Base-by-base conservation (phyloP, 1,140 invertebrate genomes). In the Batillaria attramentaria region DNA sequence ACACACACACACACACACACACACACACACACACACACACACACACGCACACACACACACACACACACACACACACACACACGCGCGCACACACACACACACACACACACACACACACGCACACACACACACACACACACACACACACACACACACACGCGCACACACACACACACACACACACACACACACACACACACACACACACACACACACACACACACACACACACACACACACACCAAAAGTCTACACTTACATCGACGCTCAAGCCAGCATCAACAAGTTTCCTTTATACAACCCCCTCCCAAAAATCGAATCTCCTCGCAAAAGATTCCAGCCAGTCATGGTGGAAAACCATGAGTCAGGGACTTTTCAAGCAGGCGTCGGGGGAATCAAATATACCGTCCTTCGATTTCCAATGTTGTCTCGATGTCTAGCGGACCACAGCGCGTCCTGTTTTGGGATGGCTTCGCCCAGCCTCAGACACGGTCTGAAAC, bases 41-140 rank as follows among this genome's bases (percentile, higher is more conserved):
- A 66, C 62, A 66, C 62, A 35, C 62, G 39, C 62, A 66, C 62
- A 66, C 62, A 66, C 62, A 66, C 62, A 66, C 62, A 66, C 62
- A 66, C 62, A 66, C 62, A 66, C 33, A 66, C 62, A 66, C 62
- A 66, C 62, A 66, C 46, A 50, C 46, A 50, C 46, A 10, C 62
- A 66, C 31, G 18, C 31, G 31, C 57, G 31, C 57, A 62, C 57
- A 13, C 57, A 62, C 57, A 62, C 57, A 62, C 13, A 16, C 57
- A 62, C 13, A 16, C 13, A 62, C 57, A 62, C 57, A 62, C 57
- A 62, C 57, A 62, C 57, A 62, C 57, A 62, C 57, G 31, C 57
- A 62, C 57, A 62, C 57, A 10, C 57, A 10, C 57, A 10, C 57
- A 10, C 57, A 10, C 57, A 10, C 13, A n/a, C 13, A 10, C 57